A percentile compares a stretch with the other conserved stretches of the same genome.
Conservation (phyloP, 92 coral and sea anemone genomes). For the Palythoa grandiflora region DNA sequence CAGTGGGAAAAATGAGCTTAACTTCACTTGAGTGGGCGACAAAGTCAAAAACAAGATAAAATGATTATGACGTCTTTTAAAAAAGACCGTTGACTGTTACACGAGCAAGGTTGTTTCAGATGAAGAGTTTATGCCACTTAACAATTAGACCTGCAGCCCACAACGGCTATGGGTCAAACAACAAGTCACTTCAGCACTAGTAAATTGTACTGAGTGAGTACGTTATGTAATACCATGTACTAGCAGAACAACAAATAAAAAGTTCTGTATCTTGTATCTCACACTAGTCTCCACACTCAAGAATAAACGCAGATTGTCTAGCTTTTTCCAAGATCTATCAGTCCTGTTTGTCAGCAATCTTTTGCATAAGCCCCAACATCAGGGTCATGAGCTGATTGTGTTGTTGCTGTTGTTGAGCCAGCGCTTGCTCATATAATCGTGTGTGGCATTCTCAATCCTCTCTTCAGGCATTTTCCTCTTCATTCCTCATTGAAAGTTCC, state of each 20-base stretch:
- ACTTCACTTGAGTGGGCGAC: no score
- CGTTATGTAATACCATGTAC: not conserved
- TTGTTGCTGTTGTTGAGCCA: not conserved
- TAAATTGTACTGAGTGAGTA: not conserved
- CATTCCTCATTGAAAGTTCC: not conserved
- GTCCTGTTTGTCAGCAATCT: not conserved
- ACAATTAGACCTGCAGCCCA: no score
- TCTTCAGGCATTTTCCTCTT: not conserved
- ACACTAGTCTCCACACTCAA: not conserved
- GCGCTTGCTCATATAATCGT: not conserved
- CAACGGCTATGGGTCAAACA: not conserved
- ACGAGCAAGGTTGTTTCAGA: no score
- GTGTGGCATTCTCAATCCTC: not conserved
- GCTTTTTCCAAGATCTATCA: not conserved
- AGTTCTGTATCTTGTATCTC: not conserved
- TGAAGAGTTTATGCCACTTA: no score
- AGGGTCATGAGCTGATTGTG: not conserved
- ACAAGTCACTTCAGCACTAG: not conserved
- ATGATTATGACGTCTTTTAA: no score
- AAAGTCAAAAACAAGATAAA: no score
- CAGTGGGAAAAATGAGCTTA: no score
- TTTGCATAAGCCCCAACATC: not conserved
- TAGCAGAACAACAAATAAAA: not conserved
- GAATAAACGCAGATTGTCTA: not conserved
- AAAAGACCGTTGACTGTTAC: no score